These are phyloP conservation scores for Dallia pectoralis DNA, from an alignment of 2,797 vertebrate species.

Conservation along the genomic window DNA sequence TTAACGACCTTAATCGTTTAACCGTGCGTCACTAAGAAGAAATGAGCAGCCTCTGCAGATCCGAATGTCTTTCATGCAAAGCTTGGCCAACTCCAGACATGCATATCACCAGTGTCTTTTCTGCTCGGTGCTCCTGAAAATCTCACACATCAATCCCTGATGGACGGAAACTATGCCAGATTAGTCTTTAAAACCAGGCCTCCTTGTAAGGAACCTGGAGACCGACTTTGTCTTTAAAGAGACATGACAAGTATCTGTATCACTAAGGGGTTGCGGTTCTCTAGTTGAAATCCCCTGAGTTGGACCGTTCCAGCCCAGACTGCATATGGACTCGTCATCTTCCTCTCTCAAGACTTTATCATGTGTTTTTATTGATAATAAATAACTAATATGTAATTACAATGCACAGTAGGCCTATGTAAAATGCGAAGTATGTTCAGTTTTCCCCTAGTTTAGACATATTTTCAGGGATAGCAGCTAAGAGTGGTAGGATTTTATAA, in stretches of 20 bases:
- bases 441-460: background rate
- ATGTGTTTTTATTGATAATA: conserved; percentile 18
- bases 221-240: conserved; percentile 38
- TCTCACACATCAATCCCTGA: conserved; percentile 56
- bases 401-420: too few species aligned
- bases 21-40: conserved; percentile 8
- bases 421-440: too few species aligned
- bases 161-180: conserved; percentile 47
- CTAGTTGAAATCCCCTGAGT: conserved; percentile 38
- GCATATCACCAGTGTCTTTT: conserved; percentile 32
- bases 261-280: conserved; percentile 39
- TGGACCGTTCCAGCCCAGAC: too few species aligned
- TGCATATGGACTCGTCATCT: conserved; percentile 25
- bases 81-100: conserved; percentile 48
- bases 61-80: conserved; percentile 29
- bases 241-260: conserved; percentile 44
- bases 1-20: conserved; percentile 31
- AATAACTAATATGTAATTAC: background rate
- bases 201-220: conserved; percentile 46
- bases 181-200: conserved; percentile 45
- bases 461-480: background rate
- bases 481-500: too few species aligned
- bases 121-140: conserved; percentile 44
- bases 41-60: conserved; percentile 19
- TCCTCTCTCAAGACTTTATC: conserved; percentile 27